A percentile compares a stretch with the other conserved stretches of the same genome.
Evolutionary conservation across 2,113 vertebrate genomes (phyloP).

Genomic region (Trichechus manatus): DNA sequence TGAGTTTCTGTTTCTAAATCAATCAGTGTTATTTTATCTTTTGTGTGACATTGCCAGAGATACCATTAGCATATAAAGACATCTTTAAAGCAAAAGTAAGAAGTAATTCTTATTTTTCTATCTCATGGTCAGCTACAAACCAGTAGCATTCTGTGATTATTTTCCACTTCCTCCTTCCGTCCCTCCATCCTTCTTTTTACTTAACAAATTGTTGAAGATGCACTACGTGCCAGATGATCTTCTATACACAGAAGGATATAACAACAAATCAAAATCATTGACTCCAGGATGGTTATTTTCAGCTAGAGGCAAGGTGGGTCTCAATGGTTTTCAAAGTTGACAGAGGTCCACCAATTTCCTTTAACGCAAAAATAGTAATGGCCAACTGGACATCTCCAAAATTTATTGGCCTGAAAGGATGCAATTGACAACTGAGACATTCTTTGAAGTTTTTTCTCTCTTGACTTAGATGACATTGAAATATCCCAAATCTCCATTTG

Average conservation of each 20-base stretch:
- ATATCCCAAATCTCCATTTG: neutral
- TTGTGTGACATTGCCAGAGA: neutral
- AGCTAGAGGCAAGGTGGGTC: neutral
- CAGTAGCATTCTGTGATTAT: neutral
- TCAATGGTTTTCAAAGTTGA: neutral
- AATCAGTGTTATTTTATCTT: slow-evolving; percentile 12
- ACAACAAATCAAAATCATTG: neutral
- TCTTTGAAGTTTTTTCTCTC: neutral
- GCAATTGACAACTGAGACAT: neutral
- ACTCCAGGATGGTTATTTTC: neutral
- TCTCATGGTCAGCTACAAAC: neutral
- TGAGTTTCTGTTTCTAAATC: neutral
- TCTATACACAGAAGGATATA: neutral
- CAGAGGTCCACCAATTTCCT: neutral
- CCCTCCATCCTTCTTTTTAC: neutral
- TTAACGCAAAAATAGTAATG: neutral
- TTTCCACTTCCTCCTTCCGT: fast-evolving
- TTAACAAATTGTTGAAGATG: neutral
- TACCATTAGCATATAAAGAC: neutral
- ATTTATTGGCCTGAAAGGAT: neutral
- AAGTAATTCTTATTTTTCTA: neutral
- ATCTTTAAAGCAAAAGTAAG: slow-evolving; percentile 31
- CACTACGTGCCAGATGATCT: neutral
- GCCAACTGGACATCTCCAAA: neutral
- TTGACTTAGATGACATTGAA: neutral